A percentile compares a stretch with the other conserved stretches of the same genome.
phyloP scores from a whole-genome alignment of 1,140 invertebrate species.

The Ooceraea biroi region DNA sequence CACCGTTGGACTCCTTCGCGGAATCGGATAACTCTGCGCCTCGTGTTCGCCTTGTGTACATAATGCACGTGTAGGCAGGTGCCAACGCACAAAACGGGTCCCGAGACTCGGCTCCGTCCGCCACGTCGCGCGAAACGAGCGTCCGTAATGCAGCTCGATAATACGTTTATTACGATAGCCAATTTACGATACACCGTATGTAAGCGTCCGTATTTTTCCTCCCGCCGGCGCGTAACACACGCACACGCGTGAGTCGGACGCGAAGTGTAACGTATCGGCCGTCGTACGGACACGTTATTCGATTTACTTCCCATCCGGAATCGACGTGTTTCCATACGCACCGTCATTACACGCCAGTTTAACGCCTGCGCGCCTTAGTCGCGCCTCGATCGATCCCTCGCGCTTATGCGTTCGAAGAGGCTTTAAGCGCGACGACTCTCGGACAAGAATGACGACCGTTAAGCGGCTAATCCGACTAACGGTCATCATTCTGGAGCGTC shows the following conservation, averaged over 20 bases:
- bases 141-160: constrained; percentile 71
- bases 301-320: constrained; percentile 60
- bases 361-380: constrained; percentile 67
- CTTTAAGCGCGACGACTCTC: constrained; percentile 15
- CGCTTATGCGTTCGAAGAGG: not conserved
- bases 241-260: not conserved
- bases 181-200: constrained; percentile 75
- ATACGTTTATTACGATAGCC: constrained; percentile 79
- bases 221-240: not conserved
- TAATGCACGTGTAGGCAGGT: constrained; percentile 69
- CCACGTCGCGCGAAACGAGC: constrained; percentile 64
- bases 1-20: constrained; percentile 24
- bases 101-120: constrained; percentile 68
- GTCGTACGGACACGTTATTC: constrained; percentile 41
- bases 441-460: constrained; percentile 51
- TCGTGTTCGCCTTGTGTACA: constrained; percentile 29
- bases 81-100: constrained; percentile 74
- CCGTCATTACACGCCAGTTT: constrained; percentile 75
- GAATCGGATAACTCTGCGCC: constrained; percentile 63
- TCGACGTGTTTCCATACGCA: constrained; percentile 64
- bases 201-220: constrained; percentile 22
- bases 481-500: constrained; percentile 16
- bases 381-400: constrained; percentile 43
- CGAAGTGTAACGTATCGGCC: constrained; percentile 25
- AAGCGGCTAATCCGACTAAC: constrained; percentile 55